Base-by-base conservation (phyloP, 2,113 vertebrate species). In the Alaudala cheleensis region DNA sequence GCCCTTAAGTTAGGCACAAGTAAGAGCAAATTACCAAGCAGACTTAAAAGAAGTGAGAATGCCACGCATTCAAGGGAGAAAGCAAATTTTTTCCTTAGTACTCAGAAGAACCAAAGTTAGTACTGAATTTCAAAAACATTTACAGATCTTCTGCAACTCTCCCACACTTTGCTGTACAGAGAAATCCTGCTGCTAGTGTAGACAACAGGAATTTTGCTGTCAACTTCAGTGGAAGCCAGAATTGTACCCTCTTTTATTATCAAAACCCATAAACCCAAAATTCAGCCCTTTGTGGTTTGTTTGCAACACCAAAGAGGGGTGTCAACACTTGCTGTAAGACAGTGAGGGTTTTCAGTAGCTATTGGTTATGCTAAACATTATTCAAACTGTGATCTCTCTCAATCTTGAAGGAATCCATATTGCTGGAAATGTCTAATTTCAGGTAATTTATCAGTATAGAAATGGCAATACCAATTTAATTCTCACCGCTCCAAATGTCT, bases 391-490 rank as follows among this genome's bases (percentile, higher is more conserved):
- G 70, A 87, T 90, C 56, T 95, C 73, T 65, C 50, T 62, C 60
- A 28, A 45, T 62, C 77, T 31, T 9, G 40, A 76, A 81, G 67
- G 28, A 23, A 67, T n/a, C 19, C 9, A 26, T 62, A 14, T 10
- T 82, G 56, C 80, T 93, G 88, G 60, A 91, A 94, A 87, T 81
- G 60, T 10, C 83, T 61, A 70, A 78, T 34, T 92, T 93, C 26
- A 90, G 69, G 42, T 71, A 85, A 88, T 76, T 87, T 21, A 65
- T 85, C 69, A 92, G 62, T 39, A 83, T 34, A 69, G 88, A 86
- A 88, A 69, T 7, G 10, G 31, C 76, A 94, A 58, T 22, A 39
- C 12, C 11, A 34, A 78, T 91, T 90, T 80, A 90, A 94, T 76
- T 69, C 44, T 53, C 29, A 80, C 77, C 84, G 56, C 24, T 81